A percentile compares a stretch with the other conserved stretches of the same genome.
phyloP scores from a whole-genome alignment of 2,113 vertebrate genomes.

The Thomomys bottae region DNA sequence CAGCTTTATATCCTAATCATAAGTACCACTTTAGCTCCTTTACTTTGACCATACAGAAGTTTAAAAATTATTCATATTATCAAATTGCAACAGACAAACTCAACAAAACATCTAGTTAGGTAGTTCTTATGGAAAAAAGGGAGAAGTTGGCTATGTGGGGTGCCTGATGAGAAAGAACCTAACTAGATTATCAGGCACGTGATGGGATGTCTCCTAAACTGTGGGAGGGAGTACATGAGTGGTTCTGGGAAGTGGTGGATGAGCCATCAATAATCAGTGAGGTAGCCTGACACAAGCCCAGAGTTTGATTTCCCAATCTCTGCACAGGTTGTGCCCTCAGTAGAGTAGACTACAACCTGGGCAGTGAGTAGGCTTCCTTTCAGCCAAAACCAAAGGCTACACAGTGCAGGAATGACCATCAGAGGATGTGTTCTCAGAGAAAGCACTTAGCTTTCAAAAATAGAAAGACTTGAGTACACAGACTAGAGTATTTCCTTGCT shows the following conservation, averaged over 20 bases:
- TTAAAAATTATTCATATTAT: slow-evolving; percentile 30
- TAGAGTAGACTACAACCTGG: neutral
- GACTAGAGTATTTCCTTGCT: neutral
- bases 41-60: neutral
- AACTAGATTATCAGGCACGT: no score
- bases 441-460: neutral
- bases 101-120: neutral
- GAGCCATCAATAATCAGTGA: neutral
- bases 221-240: neutral
- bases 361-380: neutral
- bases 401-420: neutral
- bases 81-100: neutral
- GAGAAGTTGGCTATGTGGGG: neutral
- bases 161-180: neutral
- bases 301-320: neutral
- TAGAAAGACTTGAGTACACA: neutral
- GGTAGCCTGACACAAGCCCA: neutral
- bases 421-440: neutral
- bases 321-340: neutral
- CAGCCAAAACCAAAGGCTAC: neutral
- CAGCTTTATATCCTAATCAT: slow-evolving; percentile 10
- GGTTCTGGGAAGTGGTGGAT: no score
- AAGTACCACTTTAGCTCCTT: neutral
- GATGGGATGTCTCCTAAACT: neutral
- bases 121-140: neutral